A percentile compares a stretch with the other conserved stretches of the same genome.
Evolutionary conservation across 2,797 vertebrate genomes (phyloP).

Genomic region (Sternarchorhynchus goeldii): DNA sequence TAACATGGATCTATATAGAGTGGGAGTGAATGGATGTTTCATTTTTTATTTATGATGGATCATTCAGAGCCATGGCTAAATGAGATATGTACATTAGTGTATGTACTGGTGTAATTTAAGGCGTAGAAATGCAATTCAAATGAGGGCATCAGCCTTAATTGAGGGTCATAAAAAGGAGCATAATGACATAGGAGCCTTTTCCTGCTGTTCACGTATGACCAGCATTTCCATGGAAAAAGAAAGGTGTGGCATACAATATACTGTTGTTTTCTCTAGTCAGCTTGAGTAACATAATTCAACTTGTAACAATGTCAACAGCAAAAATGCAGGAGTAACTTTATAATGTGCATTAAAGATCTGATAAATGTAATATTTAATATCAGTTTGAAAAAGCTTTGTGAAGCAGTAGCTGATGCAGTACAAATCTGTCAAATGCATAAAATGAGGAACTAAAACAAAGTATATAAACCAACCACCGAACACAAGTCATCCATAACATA

Average conservation of each 20-base stretch:
- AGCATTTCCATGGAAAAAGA: not conserved
- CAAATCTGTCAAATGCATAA: not conserved
- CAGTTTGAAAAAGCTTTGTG: not conserved
- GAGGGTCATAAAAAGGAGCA: slow-evolving; percentile 43
- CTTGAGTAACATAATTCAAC: not conserved
- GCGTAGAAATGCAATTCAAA: slow-evolving; percentile 66
- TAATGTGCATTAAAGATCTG: too few species aligned
- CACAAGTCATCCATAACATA: not conserved
- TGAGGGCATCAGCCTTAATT: slow-evolving; percentile 55
- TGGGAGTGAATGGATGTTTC: slow-evolving; percentile 59
- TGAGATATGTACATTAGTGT: slow-evolving; percentile 69
- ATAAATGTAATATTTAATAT: too few species aligned
- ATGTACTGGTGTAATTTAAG: slow-evolving; percentile 61
- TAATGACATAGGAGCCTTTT: slow-evolving; percentile 29
- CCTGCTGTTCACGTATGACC: not conserved
- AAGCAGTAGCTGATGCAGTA: not conserved
- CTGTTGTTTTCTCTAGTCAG: not conserved
- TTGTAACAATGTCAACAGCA: not conserved
- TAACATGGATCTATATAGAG: slow-evolving; percentile 65
- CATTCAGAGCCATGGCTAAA: slow-evolving; percentile 65
- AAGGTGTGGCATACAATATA: not conserved
- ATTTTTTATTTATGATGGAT: slow-evolving; percentile 73
- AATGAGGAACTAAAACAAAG: not conserved
- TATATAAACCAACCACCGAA: slow-evolving; percentile 19
- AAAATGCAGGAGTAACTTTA: not conserved